Conservation (phyloP, 2,113 vertebrate species). For the Spea bombifrons region DNA sequence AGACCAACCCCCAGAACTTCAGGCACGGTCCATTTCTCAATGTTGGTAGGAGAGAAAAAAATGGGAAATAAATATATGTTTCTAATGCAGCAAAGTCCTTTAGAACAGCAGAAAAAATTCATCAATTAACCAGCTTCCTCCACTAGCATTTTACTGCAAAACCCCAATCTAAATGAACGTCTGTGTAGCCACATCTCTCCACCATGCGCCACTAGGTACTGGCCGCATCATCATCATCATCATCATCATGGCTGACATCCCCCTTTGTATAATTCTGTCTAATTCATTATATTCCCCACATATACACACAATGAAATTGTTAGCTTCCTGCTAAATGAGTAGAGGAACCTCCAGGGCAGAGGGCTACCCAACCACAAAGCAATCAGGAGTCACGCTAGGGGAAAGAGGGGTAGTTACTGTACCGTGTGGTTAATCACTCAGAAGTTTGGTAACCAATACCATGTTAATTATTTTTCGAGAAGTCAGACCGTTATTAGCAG, state of each 20-base stretch:
- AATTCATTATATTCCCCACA: slow-evolving; percentile 39
- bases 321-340: slow-evolving; percentile 23
- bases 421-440: neutral
- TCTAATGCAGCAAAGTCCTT: no score
- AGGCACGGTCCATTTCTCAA: no score
- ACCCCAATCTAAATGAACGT: no score
- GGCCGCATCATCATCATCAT: neutral
- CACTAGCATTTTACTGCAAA: neutral
- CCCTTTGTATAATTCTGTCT: slow-evolving; percentile 18
- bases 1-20: no score
- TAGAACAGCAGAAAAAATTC: neutral
- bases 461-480: neutral
- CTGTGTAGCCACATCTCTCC: neutral
- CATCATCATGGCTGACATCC: slow-evolving; percentile 22
- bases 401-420: no score
- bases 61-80: no score
- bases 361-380: slow-evolving; percentile 20
- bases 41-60: no score
- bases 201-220: neutral
- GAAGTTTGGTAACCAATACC: neutral
- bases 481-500: neutral
- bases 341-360: slow-evolving; percentile 24
- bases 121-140: no score
- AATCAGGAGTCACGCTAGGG: slow-evolving; percentile 5
- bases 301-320: slow-evolving; percentile 37